phyloP scores from a whole-genome alignment of 2,113 vertebrate species.

The Psettodes erumei region DNA sequence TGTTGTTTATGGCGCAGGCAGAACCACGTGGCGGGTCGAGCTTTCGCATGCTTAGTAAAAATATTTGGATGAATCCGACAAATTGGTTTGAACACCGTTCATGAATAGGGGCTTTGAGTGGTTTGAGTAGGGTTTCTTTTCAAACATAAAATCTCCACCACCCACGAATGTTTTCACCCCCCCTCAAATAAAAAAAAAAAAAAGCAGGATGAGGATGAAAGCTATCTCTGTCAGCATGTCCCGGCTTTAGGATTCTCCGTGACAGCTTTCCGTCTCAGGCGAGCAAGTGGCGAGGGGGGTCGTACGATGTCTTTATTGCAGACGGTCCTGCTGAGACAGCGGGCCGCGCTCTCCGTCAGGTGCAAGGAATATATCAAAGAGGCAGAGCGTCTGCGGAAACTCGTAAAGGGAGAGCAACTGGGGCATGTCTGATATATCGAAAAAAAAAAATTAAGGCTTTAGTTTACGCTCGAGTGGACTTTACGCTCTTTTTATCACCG shows the following conservation, averaged over 20 bases:
- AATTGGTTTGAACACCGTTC: no score
- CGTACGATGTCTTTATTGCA: not conserved
- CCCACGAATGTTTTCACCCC: constrained; percentile 21
- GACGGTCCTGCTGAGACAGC: constrained; percentile 22
- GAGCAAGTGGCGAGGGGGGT: not conserved
- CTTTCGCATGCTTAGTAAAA: not conserved
- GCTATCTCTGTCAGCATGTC: constrained; percentile 15
- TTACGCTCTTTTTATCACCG: constrained; percentile 1
- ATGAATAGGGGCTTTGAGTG: no score
- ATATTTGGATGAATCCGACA: not conserved
- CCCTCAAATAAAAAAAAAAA: no score
- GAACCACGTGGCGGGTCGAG: no score
- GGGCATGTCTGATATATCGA: constrained; percentile 8
- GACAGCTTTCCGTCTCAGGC: constrained; percentile 24
- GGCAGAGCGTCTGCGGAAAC: constrained; percentile 4
- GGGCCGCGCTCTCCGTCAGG: constrained; percentile 17
- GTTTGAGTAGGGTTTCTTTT: constrained; percentile 14
- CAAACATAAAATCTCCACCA: constrained; percentile 3
- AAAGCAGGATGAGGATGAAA: constrained; percentile 40
- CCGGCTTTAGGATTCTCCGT: constrained; percentile 19
- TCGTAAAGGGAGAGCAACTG: constrained; percentile 25
- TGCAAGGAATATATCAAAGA: constrained; percentile 43
- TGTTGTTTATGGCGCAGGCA: no score
- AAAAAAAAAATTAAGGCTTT: constrained; percentile 1
- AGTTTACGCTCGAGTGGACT: constrained; percentile 5